These are phyloP conservation scores for Aethina tumida DNA, from an alignment of 1,140 invertebrate species.

Conservation along the genomic window DNA sequence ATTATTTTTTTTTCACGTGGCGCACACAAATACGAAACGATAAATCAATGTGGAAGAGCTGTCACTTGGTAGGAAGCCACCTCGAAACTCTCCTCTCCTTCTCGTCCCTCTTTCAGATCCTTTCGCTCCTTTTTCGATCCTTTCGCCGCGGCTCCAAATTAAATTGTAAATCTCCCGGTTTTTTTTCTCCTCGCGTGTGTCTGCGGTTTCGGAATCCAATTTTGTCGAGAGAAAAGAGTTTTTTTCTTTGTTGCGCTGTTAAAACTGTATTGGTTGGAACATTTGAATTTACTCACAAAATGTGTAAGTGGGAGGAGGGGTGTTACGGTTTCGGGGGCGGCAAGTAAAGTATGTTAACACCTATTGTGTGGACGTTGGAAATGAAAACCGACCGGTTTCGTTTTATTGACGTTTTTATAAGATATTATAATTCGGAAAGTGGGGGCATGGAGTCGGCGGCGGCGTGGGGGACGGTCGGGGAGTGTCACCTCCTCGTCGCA, in stretches of 20 bases:
- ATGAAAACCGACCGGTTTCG: too few relatives aligned
- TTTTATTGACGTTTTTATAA: constrained; percentile 29
- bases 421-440: constrained; percentile 25
- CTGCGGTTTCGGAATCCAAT: too few relatives aligned
- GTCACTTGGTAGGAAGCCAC: constrained; percentile 28
- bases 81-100: too few relatives aligned
- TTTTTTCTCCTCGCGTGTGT: constrained; percentile 2
- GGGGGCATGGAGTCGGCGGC: constrained; percentile 5
- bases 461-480: constrained; percentile 11
- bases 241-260: too few relatives aligned
- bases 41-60: constrained; percentile 33
- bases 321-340: too few relatives aligned
- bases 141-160: constrained; percentile 3
- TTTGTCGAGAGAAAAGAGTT: too few relatives aligned
- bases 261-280: too few relatives aligned
- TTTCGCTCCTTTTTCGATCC: constrained; percentile 9
- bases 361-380: too few relatives aligned
- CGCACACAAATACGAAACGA: constrained; percentile 33
- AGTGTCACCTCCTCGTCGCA: constrained; percentile 20
- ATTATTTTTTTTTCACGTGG: constrained; percentile 31
- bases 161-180: neutral
- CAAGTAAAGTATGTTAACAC: too few relatives aligned
- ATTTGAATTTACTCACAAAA: too few relatives aligned
- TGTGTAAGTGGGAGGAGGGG: too few relatives aligned
- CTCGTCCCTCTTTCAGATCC: too few relatives aligned